Evolutionary conservation across 1,140 invertebrate genomes (phyloP).

Genomic region (Philopotamus ludificatus): DNA sequence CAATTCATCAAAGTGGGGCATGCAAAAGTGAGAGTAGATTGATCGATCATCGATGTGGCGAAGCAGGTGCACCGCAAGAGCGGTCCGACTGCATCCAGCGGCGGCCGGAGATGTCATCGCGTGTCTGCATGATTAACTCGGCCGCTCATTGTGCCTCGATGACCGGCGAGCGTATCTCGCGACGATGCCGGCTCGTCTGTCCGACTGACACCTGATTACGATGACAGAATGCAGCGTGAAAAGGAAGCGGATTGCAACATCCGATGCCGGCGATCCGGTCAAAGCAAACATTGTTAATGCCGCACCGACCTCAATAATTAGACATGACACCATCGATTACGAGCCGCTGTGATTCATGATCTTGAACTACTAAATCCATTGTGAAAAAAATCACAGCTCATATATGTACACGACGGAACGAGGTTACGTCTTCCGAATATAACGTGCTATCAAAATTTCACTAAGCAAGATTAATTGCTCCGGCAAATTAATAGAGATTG

Average conservation of each 20-base stretch:
- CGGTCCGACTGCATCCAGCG: neutral
- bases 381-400: too few relatives aligned
- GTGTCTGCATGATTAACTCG: neutral
- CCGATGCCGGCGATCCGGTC: too few relatives aligned
- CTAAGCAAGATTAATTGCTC: too few relatives aligned
- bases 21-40: conserved; percentile 25
- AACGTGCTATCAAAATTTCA: too few relatives aligned
- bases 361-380: too few relatives aligned
- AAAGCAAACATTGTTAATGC: neutral
- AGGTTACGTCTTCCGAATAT: too few relatives aligned
- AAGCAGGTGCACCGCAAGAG: neutral
- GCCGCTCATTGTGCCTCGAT: neutral
- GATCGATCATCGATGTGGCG: conserved; percentile 7
- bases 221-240: neutral
- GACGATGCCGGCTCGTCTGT: neutral
- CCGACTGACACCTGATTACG: neutral
- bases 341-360: conserved; percentile 10
- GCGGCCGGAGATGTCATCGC: conserved; percentile 12
- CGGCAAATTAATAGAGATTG: too few relatives aligned
- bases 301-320: conserved; percentile 7
- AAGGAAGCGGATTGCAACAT: neutral
- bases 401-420: too few relatives aligned
- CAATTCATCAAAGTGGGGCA: conserved; percentile 27
- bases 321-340: neutral
- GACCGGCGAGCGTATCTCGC: neutral